phyloP scores from a whole-genome alignment of 2,797 vertebrate species.

The Simalia tracyae region DNA sequence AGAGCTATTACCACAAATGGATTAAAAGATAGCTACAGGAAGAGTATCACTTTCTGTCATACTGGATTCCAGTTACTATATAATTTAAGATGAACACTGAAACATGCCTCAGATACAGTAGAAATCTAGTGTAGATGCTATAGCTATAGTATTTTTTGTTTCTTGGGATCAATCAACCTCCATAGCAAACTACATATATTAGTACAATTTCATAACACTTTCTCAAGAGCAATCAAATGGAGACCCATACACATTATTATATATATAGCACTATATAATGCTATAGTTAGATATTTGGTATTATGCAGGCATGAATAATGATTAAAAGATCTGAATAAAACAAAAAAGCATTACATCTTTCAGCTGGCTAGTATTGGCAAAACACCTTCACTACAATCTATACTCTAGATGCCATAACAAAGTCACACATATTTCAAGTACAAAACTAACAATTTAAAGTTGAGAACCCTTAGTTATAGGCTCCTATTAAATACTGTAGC shows the following conservation, averaged over 20 bases:
- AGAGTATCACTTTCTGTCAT: background rate
- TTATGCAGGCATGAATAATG: background rate
- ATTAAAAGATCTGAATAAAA: background rate
- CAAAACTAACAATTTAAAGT: background rate
- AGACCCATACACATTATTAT: background rate
- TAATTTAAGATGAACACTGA: background rate
- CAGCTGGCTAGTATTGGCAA: background rate
- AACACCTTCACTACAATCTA: background rate
- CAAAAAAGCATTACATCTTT: background rate
- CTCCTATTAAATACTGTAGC: background rate
- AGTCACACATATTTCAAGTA: background rate
- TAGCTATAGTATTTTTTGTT: background rate
- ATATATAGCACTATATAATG: background rate
- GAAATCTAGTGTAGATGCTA: background rate
- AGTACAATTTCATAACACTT: background rate
- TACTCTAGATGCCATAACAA: background rate
- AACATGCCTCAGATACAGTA: background rate
- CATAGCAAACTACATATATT: background rate
- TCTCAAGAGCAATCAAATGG: background rate
- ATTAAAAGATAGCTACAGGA: background rate
- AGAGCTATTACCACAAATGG: background rate
- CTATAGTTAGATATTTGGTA: background rate
- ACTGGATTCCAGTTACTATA: background rate
- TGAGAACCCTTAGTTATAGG: background rate
- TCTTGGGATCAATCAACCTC: background rate